phyloP scores from a whole-genome alignment of 1,140 invertebrate species.

The Sinonovacula constricta region DNA sequence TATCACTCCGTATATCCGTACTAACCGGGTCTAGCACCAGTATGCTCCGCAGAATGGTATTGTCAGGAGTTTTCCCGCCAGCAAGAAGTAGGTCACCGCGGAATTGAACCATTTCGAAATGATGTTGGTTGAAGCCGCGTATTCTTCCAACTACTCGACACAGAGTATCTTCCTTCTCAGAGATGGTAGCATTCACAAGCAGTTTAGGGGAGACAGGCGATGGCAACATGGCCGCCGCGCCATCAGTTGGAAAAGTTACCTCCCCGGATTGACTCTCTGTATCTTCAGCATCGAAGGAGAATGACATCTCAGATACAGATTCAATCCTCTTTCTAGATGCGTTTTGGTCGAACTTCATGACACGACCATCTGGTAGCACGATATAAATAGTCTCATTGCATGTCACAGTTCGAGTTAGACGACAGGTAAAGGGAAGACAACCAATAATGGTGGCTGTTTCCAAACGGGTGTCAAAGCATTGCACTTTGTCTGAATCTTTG shows the following conservation, averaged over 20 bases:
- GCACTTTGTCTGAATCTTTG: constrained; percentile 64
- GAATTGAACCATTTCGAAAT: constrained; percentile 63
- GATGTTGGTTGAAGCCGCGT: constrained; percentile 60
- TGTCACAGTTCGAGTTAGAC: constrained; percentile 64
- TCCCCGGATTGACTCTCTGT: neutral
- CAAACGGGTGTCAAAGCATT: constrained; percentile 65
- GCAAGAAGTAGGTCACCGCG: constrained; percentile 53
- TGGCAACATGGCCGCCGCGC: constrained; percentile 26
- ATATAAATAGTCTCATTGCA: constrained; percentile 64
- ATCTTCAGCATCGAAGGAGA: constrained; percentile 41
- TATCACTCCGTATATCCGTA: constrained; percentile 11
- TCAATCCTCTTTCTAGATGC: constrained; percentile 27
- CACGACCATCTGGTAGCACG: constrained; percentile 64
- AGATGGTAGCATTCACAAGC: constrained; percentile 1
- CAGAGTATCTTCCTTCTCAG: constrained; percentile 43
- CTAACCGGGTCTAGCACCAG: constrained; percentile 47
- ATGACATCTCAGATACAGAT: constrained; percentile 24
- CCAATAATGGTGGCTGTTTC: constrained; percentile 60
- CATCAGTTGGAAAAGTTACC: neutral
- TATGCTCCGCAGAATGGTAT: constrained; percentile 57
- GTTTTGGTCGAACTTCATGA: constrained; percentile 47
- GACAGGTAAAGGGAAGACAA: constrained; percentile 66
- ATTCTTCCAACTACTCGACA: constrained; percentile 55
- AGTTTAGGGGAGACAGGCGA: constrained; percentile 35
- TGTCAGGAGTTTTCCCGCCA: constrained; percentile 63